A percentile compares a stretch with the other conserved stretches of the same genome.
phyloP scores from a whole-genome alignment of 1,140 invertebrate species.

The Drosophila lacertosa region DNA sequence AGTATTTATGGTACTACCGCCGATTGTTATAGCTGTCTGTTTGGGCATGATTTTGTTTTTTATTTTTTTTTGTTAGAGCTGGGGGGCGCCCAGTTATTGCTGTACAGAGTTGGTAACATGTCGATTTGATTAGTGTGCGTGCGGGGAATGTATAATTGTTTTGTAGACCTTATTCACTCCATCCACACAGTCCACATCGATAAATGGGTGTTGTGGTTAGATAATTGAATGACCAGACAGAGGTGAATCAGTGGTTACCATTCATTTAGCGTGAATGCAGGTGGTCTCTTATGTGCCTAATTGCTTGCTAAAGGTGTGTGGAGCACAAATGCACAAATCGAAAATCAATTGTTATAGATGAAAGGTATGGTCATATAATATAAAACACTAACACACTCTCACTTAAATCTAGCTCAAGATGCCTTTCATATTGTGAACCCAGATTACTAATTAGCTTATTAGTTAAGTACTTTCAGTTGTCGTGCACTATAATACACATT shows the following conservation, averaged over 20 bases:
- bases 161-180: not conserved
- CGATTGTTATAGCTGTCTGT: constrained; percentile 35
- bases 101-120: constrained; percentile 53
- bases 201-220: constrained; percentile 37
- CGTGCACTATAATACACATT: not conserved
- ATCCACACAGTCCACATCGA: constrained; percentile 2
- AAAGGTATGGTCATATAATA: too few relatives aligned
- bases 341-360: not conserved
- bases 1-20: constrained; percentile 55
- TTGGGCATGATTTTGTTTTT: not conserved
- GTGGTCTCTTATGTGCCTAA: constrained; percentile 4
- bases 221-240: constrained; percentile 23
- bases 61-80: constrained; percentile 16
- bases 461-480: too few relatives aligned
- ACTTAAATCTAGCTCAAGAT: too few relatives aligned
- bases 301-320: constrained; percentile 2
- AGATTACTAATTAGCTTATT: too few relatives aligned
- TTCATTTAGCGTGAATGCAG: not conserved
- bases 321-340: not conserved
- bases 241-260: constrained; percentile 23
- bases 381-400: too few relatives aligned
- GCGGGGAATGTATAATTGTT: constrained; percentile 56
- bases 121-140: constrained; percentile 68
- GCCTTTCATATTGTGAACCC: too few relatives aligned
- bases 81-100: constrained; percentile 28